Conservation (phyloP, 2,888 invertebrate genomes). For the Latheticus oryzae region DNA sequence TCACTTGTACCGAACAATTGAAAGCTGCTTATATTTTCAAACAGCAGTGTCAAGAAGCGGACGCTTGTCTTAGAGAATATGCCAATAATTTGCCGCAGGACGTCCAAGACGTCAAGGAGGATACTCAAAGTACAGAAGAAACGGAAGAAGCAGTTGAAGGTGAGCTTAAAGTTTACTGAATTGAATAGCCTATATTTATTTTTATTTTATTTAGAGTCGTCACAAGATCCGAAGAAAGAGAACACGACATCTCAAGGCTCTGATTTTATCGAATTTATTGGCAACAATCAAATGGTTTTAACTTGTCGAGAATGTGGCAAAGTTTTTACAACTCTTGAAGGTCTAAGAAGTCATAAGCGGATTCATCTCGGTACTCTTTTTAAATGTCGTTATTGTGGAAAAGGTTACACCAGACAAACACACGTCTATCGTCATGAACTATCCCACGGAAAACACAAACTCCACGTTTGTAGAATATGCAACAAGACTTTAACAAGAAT, state of each 20-base stretch:
- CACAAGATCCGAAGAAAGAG: constrained; percentile 5
- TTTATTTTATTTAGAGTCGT: too few relatives aligned
- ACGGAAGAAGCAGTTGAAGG: constrained; percentile 46
- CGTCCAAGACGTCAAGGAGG: constrained; percentile 57
- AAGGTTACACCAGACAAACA: constrained; percentile 61
- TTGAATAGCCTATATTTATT: too few relatives aligned
- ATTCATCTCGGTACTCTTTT: constrained; percentile 61
- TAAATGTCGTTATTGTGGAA: constrained; percentile 63
- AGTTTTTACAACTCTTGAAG: constrained; percentile 62
- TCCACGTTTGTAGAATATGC: constrained; percentile 64
- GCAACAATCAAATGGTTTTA: constrained; percentile 61
- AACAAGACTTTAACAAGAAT: constrained; percentile 63
- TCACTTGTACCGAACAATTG: constrained; percentile 60
- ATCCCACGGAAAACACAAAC: constrained; percentile 60
- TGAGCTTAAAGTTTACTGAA: too few relatives aligned
- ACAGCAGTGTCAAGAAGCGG: constrained; percentile 60
- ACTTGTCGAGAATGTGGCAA: constrained; percentile 62
- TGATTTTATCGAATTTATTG: constrained; percentile 62
- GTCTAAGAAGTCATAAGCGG: constrained; percentile 59
- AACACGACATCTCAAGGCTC: constrained; percentile 29
- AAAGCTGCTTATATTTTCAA: constrained; percentile 61
- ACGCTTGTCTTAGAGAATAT: constrained; percentile 56
- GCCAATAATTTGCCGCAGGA: constrained; percentile 51
- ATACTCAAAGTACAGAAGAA: constrained; percentile 55
- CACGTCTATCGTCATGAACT: constrained; percentile 63